Evolutionary conservation across 64 coral and sea anemone genomes (phyloP), one percentile per base, ranked within the genome.

Genomic region (Exaiptasia diaphana): DNA sequence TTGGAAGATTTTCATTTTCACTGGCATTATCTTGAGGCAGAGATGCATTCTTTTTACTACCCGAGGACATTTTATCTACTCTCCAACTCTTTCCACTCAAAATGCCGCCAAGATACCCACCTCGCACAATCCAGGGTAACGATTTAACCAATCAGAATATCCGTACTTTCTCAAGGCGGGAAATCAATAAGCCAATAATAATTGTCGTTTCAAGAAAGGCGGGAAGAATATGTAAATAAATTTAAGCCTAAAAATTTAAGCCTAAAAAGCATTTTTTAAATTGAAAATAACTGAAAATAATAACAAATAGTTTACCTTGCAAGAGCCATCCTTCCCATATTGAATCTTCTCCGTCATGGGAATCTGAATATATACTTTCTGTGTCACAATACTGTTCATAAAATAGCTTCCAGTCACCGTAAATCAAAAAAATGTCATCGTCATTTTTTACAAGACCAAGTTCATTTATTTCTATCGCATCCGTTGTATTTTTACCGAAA

Each of bases 381-480:
- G 56, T 61, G 56, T 61, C 56, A 61, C 56, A 61, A 61, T 56
- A 1, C 20, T 61, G 8, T 61, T 61, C 24, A 29, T 29, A 61
- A 61, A 9, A 25, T 29, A 28, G 23, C 56, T 33, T 41, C 42
- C 72, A 52, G 53, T 75, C 72, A 48, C 72, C 44, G 6, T 52
- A 49, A 75, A 42, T 52, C 72, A 52, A 48, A 50, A 75, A 75
- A 48, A 53, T 48, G 24, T 52, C 20, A 39, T 38, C 72, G 50
- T 75, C 72, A 52, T 44, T 75, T 28, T 32, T 45, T 9, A 74
- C 71, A 41, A 74, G n/a, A 46, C 71, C 49, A 21, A 74, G 22
- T 26, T 74, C 45, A 46, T 74, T 41, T 46, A 48, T 46, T 74
- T 74, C 71, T 46, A 46, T 74, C 45, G 71, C 39, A 50, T 74